Conservation (phyloP, 2,888 invertebrate species). For the Terebella lapidaria region DNA sequence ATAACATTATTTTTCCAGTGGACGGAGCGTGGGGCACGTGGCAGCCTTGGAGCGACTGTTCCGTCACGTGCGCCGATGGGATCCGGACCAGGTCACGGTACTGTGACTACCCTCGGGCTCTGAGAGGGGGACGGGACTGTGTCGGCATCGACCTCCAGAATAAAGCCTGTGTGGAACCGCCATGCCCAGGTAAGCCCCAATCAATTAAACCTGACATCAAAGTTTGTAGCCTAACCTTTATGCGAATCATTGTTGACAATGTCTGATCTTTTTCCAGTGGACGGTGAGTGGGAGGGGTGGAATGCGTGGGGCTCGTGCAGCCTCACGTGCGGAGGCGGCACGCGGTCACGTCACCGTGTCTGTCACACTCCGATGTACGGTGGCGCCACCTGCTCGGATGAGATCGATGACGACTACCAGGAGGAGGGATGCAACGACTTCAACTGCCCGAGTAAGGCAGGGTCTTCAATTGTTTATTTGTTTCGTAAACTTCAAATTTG, state of each 20-base stretch:
- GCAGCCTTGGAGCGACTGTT: conserved; percentile 45
- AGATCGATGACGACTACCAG: conserved; percentile 22
- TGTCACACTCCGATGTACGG: conserved; percentile 31
- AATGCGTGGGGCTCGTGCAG: conserved; percentile 25
- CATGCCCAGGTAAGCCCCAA: conserved; percentile 18
- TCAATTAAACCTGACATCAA: background rate
- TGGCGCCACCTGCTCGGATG: conserved; percentile 37
- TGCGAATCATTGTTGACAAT: background rate
- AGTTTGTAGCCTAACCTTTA: too few relatives aligned
- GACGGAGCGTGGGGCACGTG: conserved; percentile 48
- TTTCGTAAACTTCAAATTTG: too few relatives aligned
- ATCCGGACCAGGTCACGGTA: conserved; percentile 33
- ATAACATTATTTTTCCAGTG: too few relatives aligned
- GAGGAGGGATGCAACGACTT: conserved; percentile 33
- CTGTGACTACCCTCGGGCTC: conserved; percentile 42
- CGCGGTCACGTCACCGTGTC: conserved; percentile 18
- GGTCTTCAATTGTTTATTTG: too few relatives aligned
- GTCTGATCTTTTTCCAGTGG: conserved; percentile 29
- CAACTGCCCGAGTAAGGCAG: conserved; percentile 40
- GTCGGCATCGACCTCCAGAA: conserved; percentile 2
- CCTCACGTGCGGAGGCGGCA: conserved; percentile 27
- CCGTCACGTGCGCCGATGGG: conserved; percentile 46
- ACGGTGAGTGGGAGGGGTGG: conserved; percentile 29
- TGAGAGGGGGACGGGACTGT: conserved; percentile 15
- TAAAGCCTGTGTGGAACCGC: conserved; percentile 7